Conservation (phyloP, 30 jellyfish, hydroid and myxozoan species). For the Hydra vulgaris region DNA sequence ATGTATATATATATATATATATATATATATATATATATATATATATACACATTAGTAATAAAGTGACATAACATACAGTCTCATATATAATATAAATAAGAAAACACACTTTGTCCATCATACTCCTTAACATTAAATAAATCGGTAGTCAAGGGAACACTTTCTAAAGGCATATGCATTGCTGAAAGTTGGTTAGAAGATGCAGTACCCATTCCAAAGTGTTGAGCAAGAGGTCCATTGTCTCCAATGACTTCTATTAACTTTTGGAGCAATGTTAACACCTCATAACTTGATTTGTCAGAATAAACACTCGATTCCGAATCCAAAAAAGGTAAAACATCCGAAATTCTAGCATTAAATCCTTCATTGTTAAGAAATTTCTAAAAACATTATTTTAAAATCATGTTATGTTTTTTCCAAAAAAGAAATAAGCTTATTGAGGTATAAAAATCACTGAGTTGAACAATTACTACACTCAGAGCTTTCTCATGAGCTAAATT, state of each 20-base stretch:
- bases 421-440: too few relatives aligned
- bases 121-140: not conserved
- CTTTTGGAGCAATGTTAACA: constrained; percentile 60
- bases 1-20: too few relatives aligned
- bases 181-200: not conserved
- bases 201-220: not conserved
- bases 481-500: too few relatives aligned
- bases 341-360: not conserved
- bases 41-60: too few relatives aligned
- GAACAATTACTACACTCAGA: too few relatives aligned
- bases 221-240: constrained; percentile 18
- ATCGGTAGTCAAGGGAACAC: not conserved
- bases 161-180: not conserved
- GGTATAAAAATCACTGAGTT: too few relatives aligned
- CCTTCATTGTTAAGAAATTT: not conserved
- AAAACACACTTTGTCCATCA: not conserved
- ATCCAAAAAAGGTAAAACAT: not conserved
- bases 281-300: constrained; percentile 71
- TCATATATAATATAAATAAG: too few relatives aligned
- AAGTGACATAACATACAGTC: too few relatives aligned
- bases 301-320: constrained; percentile 60
- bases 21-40: too few relatives aligned
- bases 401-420: too few relatives aligned
- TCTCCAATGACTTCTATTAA: constrained; percentile 68
- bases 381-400: too few relatives aligned